Evolutionary conservation across 1,140 invertebrate species (phyloP).

Genomic region (Stratiolaelaps scimitus): DNA sequence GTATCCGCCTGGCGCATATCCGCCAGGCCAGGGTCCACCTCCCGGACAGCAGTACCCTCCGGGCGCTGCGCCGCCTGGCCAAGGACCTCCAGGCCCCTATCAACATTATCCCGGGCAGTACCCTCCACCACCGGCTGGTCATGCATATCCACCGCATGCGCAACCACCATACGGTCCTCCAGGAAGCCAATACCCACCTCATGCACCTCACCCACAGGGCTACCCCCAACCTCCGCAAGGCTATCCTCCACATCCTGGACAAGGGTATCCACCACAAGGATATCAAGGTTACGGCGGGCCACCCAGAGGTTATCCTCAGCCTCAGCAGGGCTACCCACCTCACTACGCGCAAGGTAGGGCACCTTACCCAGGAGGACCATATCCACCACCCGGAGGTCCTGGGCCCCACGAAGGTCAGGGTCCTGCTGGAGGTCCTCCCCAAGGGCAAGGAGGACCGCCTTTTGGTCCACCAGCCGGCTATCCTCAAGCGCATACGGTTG

Average conservation of each 20-base stretch:
- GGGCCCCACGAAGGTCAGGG: too few species aligned
- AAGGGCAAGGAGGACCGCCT: too few species aligned
- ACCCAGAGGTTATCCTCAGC: too few species aligned
- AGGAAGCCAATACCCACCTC: too few species aligned
- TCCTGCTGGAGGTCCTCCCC: too few species aligned
- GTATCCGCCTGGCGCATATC: slow-evolving; percentile 8
- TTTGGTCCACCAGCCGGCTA: too few species aligned
- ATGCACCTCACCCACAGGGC: background rate
- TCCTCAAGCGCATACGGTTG: too few species aligned
- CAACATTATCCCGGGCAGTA: slow-evolving; percentile 18
- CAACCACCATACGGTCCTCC: slow-evolving; percentile 1
- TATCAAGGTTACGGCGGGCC: slow-evolving; percentile 10
- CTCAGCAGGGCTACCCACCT: too few species aligned
- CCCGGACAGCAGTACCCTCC: slow-evolving; percentile 25
- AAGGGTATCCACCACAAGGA: slow-evolving; percentile 15
- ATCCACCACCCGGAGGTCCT: too few species aligned
- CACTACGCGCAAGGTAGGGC: too few species aligned
- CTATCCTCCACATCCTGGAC: background rate
- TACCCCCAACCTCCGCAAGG: background rate
- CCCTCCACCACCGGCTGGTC: background rate
- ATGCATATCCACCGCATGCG: background rate
- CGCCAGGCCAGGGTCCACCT: slow-evolving; percentile 21
- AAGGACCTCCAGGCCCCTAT: slow-evolving; percentile 17
- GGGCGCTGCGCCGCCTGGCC: background rate
- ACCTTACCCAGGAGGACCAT: too few species aligned